Evolutionary conservation across 2,797 vertebrate genomes (phyloP).

Genomic region (Spea hammondii): DNA sequence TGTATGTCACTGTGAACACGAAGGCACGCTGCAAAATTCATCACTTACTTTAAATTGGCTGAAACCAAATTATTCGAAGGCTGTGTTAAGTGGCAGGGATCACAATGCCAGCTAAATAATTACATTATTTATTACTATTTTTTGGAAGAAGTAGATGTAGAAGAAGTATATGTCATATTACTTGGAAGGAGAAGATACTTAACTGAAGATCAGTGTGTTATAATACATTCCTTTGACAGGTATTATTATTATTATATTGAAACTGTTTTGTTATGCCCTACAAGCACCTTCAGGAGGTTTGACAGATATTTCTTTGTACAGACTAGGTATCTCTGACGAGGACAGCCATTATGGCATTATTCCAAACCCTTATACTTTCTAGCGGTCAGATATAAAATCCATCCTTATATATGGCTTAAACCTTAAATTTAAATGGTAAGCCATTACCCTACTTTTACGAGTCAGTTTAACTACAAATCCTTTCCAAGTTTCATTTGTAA

Average conservation of each 20-base stretch:
- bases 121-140: background rate
- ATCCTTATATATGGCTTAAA: background rate
- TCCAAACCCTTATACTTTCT: constrained; percentile 1
- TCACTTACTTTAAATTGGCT: constrained; percentile 14
- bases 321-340: background rate
- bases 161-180: background rate
- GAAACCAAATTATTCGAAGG: constrained; percentile 21
- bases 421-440: background rate
- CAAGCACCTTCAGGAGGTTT: background rate
- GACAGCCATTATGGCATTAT: background rate
- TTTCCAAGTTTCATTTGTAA: no score
- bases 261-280: background rate
- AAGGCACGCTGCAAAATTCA: constrained; percentile 12
- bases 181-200: background rate
- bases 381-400: background rate
- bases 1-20: constrained; percentile 17
- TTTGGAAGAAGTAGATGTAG: background rate
- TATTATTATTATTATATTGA: background rate
- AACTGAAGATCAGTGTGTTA: background rate
- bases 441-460: background rate
- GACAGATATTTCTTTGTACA: background rate
- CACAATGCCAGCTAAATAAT: constrained; percentile 2
- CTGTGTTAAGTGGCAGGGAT: constrained; percentile 15
- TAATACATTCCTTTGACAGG: background rate
- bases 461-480: no score